Conservation (phyloP, 1,140 invertebrate genomes). For the Macrobrachium rosenbergii region DNA sequence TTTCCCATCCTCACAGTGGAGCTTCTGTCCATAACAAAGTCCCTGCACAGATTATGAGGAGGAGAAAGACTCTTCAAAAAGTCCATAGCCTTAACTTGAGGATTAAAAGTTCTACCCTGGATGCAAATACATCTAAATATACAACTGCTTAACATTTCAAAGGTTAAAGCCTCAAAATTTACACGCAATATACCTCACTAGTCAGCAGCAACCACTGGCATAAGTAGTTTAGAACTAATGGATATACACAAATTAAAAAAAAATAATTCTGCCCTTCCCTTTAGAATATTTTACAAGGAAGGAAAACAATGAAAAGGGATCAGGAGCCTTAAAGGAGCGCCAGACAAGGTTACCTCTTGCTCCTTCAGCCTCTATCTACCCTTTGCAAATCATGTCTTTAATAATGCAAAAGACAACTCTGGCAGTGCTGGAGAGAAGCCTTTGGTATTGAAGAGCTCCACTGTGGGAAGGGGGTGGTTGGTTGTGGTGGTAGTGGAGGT, state of each 20-base stretch:
- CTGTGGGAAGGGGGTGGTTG: constrained; percentile 41
- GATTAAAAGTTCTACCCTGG: no score
- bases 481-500: constrained; percentile 40
- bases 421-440: constrained; percentile 44
- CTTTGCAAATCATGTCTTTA: constrained; percentile 5
- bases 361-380: background rate
- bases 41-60: constrained; percentile 7
- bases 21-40: constrained; percentile 24
- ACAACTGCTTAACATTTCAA: constrained; percentile 34
- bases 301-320: no score
- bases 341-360: no score
- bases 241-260: constrained; percentile 21
- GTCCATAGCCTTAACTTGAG: background rate
- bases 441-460: constrained; percentile 42
- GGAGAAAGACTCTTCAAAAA: constrained; percentile 1
- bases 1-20: constrained; percentile 43
- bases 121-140: constrained; percentile 39
- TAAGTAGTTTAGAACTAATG: constrained; percentile 19
- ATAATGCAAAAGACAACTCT: constrained; percentile 23
- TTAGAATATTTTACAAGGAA: background rate
- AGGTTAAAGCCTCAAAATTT: constrained; percentile 35
- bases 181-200: constrained; percentile 13
- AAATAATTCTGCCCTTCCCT: constrained; percentile 20
- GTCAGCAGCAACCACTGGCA: constrained; percentile 23
- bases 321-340: no score